Base-by-base conservation (phyloP, 2,797 vertebrate species). In the Artibeus lituratus region DNA sequence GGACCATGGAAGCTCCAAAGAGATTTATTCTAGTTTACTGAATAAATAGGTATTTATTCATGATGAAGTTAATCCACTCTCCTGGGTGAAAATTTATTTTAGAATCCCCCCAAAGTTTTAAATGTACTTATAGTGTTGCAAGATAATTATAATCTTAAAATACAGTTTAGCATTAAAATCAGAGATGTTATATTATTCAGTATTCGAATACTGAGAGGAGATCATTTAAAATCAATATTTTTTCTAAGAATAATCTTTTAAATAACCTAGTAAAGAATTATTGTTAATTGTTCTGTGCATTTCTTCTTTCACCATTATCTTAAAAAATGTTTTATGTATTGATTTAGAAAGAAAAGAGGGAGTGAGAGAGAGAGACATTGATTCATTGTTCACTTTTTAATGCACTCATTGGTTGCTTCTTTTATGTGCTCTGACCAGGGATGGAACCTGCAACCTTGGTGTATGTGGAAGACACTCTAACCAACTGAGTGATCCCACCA, bases 31-130 rank as follows among this genome's bases (percentile, higher is more conserved):
- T 82, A 65, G n/a, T n/a, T 87, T 94, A 88, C 65, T 73, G 42
- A 94, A 7, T 69, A 90, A 93, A 85, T 81, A 88, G 42, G 24
- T 81, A 74, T 86, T 90, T 90, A 88, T 85, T 97, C 73, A 80
- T 62, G n/a, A 62, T 94, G 44, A 70, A 94, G 32, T 82, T 85
- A 74, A 85, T 62, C 26, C 35, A 88, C n/a, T 70, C n/a, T 88
- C 37, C 42, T 83, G 74, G 39, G 35, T 78, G 14, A 95, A 93
- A 83, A 15, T 42, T 94, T 88, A 70, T 59, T 78, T 94, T 87
- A 86, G n/a, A 90, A 49, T 65, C 81, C 42, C 7, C 32, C 42
- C 19, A 3, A n/a, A 84, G 82, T 62, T 78, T 87, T 51, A 51
- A 91, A 87, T 70, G 10, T 11, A 35, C 15, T 86, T 86, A 35